phyloP scores from a whole-genome alignment of 2,113 vertebrate genomes.

The Burhinus oedicnemus region DNA sequence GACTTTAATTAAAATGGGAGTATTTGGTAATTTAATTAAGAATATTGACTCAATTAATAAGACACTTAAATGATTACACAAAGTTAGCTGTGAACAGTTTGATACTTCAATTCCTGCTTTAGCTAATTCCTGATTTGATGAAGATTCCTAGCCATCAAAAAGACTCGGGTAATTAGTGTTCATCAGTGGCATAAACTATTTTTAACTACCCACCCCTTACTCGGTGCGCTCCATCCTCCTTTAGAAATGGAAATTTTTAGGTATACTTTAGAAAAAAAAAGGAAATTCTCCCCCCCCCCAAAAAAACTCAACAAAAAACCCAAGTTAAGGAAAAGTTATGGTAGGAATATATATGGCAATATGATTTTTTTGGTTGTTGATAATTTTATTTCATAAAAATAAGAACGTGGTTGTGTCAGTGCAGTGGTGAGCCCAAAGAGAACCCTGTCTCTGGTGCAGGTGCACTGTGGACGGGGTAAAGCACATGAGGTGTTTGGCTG shows the following conservation, averaged over 20 bases:
- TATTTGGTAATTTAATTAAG: not conserved
- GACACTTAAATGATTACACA: not conserved
- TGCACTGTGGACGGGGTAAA: not conserved
- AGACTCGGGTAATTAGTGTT: not conserved
- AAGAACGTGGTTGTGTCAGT: not conserved
- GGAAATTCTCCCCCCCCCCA: not conserved
- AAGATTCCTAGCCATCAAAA: not conserved
- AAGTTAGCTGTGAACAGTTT: not conserved
- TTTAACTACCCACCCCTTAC: not conserved
- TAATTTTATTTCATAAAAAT: not conserved
- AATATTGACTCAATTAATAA: not conserved
- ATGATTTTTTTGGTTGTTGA: fast-evolving
- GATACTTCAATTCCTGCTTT: not conserved
- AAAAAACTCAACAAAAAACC: too few relatives aligned
- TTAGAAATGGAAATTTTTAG: not conserved
- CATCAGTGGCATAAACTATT: not conserved
- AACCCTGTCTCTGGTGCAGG: not conserved
- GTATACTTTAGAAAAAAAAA: not conserved
- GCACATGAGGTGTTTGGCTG: not conserved
- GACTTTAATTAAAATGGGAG: not conserved
- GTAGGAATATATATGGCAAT: not conserved
- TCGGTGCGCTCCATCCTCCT: not conserved
- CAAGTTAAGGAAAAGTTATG: not conserved
- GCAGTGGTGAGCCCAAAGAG: not conserved
- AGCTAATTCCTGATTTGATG: not conserved